These are phyloP conservation scores for Willisornis vidua DNA, from an alignment of 2,113 vertebrate species.

Conservation along the genomic window DNA sequence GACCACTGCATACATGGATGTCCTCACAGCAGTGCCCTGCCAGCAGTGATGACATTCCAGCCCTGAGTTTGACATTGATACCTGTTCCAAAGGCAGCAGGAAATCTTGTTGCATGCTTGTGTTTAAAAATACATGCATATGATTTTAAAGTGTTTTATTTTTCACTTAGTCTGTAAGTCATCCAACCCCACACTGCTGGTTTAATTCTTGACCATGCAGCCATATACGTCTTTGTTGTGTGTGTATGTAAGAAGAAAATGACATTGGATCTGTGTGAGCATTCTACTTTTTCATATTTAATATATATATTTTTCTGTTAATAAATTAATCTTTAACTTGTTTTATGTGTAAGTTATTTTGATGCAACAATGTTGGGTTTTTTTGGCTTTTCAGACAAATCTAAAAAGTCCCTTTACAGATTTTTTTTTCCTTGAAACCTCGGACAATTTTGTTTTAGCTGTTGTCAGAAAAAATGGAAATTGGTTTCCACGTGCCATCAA, in stretches of 20 bases:
- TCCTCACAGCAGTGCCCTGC: slow-evolving; percentile 33
- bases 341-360: neutral
- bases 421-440: neutral
- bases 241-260: neutral
- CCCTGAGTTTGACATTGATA: slow-evolving; percentile 26
- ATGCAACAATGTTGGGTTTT: neutral
- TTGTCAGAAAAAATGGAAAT: neutral
- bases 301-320: neutral
- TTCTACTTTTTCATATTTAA: neutral
- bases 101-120: neutral
- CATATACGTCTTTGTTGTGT: fast-evolving
- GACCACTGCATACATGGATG: slow-evolving; percentile 1
- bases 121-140: neutral
- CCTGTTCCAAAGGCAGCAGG: neutral
- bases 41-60: slow-evolving; percentile 34
- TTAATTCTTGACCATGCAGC: neutral
- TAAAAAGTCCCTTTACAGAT: neutral
- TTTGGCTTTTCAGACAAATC: neutral
- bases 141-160: neutral
- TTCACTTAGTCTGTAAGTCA: neutral
- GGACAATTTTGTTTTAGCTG: neutral
- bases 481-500: neutral
- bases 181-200: neutral
- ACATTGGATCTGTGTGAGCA: neutral
- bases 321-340: neutral